These are phyloP conservation scores for Arremon brunneinucha DNA, from an alignment of 2,797 vertebrate genomes.

Conservation along the genomic window DNA sequence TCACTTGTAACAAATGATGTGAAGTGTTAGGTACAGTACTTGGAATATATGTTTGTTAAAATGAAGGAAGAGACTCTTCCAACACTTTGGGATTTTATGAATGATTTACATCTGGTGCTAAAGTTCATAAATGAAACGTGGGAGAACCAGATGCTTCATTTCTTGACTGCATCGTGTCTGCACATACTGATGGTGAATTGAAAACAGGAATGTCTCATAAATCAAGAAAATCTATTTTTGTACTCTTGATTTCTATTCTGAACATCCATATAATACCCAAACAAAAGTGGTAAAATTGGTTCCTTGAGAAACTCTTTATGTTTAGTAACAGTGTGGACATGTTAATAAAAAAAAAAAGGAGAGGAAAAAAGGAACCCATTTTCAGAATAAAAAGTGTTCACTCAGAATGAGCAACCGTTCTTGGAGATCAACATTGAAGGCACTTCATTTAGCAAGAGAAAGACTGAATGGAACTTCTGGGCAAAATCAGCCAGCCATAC, in stretches of 20 bases:
- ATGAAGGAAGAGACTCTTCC: conserved; percentile 68
- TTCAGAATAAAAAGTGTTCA: background rate
- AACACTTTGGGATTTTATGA: conserved; percentile 75
- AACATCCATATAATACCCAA: conserved; percentile 69
- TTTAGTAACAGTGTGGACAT: conserved; percentile 61
- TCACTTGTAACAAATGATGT: conserved; percentile 69
- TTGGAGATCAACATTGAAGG: conserved; percentile 2
- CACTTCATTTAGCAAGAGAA: background rate
- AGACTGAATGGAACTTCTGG: background rate
- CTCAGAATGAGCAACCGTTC: background rate
- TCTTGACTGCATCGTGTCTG: conserved; percentile 69
- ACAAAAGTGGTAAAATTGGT: conserved; percentile 69
- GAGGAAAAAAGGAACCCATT: background rate
- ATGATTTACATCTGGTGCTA: conserved; percentile 82
- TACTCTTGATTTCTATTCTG: conserved; percentile 73
- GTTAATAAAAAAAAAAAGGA: conserved; percentile 33
- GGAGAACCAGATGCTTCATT: conserved; percentile 78
- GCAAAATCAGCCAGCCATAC: background rate
- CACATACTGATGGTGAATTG: conserved; percentile 76
- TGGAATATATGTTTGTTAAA: conserved; percentile 70
- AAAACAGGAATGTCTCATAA: conserved; percentile 73
- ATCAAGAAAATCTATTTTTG: conserved; percentile 75
- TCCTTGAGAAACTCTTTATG: conserved; percentile 70
- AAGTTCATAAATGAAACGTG: conserved; percentile 77
- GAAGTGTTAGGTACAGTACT: conserved; percentile 61